Percentiles rank a stretch among this genome's conserved stretches.
Evolutionary conservation across 2,113 vertebrate species (phyloP).

Genomic region (Alexandromys fortis): DNA sequence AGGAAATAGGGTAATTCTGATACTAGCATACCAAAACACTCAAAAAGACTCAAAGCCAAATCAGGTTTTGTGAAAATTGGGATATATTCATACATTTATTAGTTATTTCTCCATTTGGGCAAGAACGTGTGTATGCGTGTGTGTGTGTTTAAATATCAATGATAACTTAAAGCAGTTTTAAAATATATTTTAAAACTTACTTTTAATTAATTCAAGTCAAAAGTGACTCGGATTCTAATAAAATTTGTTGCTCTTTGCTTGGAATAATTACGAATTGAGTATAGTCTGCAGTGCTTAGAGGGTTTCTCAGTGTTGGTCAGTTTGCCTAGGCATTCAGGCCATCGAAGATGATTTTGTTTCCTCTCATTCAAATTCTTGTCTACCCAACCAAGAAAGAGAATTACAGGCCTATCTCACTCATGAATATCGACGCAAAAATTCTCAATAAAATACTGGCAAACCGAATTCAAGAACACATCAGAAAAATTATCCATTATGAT

Average conservation of each 20-base stretch:
- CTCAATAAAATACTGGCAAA: no score
- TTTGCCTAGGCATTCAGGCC: not conserved
- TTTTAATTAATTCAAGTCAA: conserved; percentile 17
- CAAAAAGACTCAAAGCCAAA: not conserved
- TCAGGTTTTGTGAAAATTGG: not conserved
- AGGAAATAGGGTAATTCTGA: conserved; percentile 30
- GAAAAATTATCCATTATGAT: no score
- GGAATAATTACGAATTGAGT: not conserved
- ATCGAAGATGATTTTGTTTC: not conserved
- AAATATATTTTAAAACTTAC: not conserved
- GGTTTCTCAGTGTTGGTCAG: not conserved
- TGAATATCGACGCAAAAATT: no score
- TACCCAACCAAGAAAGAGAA: no score
- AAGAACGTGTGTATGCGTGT: not conserved
- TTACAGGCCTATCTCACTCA: no score
- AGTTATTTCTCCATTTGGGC: not conserved
- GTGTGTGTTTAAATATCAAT: not conserved
- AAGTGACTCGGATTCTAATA: conserved; percentile 22
- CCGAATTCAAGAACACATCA: no score
- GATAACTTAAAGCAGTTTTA: not conserved
- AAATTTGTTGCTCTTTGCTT: not conserved
- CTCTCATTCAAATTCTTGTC: not conserved
- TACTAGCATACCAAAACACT: not conserved
- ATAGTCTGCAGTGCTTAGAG: not conserved
- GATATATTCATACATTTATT: not conserved